Evolutionary conservation across 1,140 invertebrate species (phyloP).

Genomic region (Drosophila pandora): DNA sequence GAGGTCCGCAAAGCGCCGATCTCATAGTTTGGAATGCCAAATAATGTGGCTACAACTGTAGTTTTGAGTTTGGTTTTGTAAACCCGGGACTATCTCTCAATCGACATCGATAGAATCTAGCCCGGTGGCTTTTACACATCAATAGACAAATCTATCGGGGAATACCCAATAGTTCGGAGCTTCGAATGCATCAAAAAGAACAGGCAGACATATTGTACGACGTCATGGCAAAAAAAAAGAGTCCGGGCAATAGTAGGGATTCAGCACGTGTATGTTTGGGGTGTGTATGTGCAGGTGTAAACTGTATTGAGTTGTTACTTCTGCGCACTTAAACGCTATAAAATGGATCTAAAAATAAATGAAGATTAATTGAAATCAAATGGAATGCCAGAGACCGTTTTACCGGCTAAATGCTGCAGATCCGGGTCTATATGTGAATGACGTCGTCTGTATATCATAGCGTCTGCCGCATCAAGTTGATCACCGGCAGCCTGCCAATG

Average conservation of each 20-base stretch:
- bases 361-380: no score
- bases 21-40: constrained; percentile 24
- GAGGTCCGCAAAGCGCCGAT: constrained; percentile 9
- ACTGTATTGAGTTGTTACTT: no score
- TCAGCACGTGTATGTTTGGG: no score
- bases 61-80: constrained; percentile 8
- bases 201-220: neutral
- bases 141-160: constrained; percentile 32
- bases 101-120: constrained; percentile 18
- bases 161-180: constrained; percentile 32
- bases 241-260: no score
- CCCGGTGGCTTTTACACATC: constrained; percentile 37
- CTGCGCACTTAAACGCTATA: neutral
- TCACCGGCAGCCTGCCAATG: constrained; percentile 1
- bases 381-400: neutral
- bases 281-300: no score
- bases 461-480: neutral
- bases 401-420: constrained; percentile 3
- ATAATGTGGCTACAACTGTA: neutral
- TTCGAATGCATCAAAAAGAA: constrained; percentile 12
- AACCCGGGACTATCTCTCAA: constrained; percentile 41
- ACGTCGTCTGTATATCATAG: neutral
- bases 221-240: no score
- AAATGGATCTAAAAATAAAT: neutral
- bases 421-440: neutral